phyloP scores from a whole-genome alignment of 2,113 vertebrate genomes.

The Arizona elegans region DNA sequence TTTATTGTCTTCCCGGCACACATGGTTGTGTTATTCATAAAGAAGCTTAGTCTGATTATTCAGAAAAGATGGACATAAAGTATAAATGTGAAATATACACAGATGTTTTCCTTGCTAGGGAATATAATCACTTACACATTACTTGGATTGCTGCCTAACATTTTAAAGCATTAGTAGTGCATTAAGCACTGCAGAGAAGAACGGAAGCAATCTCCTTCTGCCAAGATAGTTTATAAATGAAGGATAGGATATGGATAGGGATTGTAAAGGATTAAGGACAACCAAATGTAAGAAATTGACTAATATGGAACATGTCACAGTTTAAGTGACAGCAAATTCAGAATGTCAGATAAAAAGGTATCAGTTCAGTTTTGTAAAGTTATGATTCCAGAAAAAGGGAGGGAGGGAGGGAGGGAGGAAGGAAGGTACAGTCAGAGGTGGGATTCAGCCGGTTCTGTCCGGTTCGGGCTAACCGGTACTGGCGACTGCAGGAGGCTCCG shows the following conservation, averaged over 20 bases:
- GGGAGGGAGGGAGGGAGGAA: neutral
- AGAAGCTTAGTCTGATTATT: neutral
- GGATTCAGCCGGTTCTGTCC: too few species aligned
- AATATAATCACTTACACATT: slow-evolving; percentile 14
- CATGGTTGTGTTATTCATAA: slow-evolving; percentile 21
- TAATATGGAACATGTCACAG: neutral
- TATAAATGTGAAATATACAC: slow-evolving; percentile 18
- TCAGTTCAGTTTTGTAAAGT: neutral
- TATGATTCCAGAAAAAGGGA: neutral
- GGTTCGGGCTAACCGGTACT: too few species aligned
- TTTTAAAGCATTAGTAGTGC: neutral
- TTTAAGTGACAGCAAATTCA: neutral
- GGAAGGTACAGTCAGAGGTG: neutral
- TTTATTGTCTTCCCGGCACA: slow-evolving; percentile 23
- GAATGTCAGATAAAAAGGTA: neutral
- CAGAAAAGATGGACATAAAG: slow-evolving; percentile 26
- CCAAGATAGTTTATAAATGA: neutral
- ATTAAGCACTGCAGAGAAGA: neutral
- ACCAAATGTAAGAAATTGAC: neutral
- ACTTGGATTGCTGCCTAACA: neutral
- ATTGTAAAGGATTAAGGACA: neutral
- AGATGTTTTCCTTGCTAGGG: slow-evolving; percentile 31
- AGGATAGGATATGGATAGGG: neutral
- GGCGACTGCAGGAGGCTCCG: too few species aligned
- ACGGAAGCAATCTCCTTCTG: neutral